A percentile compares a stretch with the other conserved stretches of the same genome.
Conservation (phyloP, 2,113 vertebrate species). For the Balaenoptera acutorostrata region DNA sequence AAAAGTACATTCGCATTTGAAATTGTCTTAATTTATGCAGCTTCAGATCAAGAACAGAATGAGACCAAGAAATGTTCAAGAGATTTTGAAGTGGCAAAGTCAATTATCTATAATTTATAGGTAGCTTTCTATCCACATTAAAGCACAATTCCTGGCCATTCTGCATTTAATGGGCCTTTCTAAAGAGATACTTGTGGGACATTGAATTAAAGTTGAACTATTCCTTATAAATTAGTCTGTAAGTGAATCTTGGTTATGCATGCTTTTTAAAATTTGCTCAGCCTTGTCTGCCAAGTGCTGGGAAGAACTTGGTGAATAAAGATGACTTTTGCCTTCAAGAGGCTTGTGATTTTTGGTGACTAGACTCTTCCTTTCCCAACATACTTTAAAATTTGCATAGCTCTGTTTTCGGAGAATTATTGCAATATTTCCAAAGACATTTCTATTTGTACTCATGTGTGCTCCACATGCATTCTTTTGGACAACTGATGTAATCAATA, state of each 20-base stretch:
- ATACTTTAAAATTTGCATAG: not conserved
- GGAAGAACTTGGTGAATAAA: not conserved
- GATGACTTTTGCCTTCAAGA: not conserved
- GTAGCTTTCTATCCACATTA: not conserved
- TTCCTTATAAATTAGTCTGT: not conserved
- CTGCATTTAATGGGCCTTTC: not conserved
- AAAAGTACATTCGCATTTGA: not conserved
- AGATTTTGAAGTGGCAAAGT: not conserved
- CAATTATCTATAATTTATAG: not conserved
- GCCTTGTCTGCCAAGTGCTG: not conserved
- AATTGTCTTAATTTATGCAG: not conserved
- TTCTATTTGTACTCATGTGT: too few species aligned
- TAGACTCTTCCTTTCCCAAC: not conserved
- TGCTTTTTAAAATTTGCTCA: not conserved
- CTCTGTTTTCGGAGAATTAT: not conserved
- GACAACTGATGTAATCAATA: not conserved
- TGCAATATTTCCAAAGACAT: not conserved
- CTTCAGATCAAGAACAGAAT: not conserved
- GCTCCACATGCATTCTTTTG: not conserved
- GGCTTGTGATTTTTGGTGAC: not conserved
- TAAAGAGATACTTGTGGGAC: not conserved
- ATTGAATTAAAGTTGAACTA: not conserved
- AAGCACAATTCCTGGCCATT: not conserved
- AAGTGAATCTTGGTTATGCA: not conserved
- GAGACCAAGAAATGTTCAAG: not conserved